phyloP scores from a whole-genome alignment of 2,797 vertebrate species.

The Cuculus canorus region DNA sequence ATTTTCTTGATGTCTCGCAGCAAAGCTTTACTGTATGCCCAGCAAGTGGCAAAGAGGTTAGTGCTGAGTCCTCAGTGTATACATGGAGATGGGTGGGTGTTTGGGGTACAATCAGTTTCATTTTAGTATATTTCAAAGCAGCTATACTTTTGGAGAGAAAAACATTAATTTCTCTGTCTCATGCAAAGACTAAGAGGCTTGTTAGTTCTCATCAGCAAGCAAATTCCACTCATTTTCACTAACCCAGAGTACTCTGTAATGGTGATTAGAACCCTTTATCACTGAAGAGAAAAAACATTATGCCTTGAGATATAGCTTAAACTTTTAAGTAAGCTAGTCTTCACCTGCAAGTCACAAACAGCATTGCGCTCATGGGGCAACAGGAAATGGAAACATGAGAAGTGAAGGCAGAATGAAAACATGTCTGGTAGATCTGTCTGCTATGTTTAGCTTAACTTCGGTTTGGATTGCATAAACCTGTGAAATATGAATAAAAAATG shows the following conservation, averaged over 20 bases:
- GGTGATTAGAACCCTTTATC: background rate
- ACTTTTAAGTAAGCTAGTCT: background rate
- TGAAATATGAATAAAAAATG: background rate
- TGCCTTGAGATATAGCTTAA: background rate
- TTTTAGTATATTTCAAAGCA: background rate
- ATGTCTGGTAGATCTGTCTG: background rate
- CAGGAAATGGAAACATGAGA: background rate
- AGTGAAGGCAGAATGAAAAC: background rate
- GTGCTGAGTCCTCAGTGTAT: background rate
- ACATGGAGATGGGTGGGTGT: background rate
- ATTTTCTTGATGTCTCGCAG: background rate
- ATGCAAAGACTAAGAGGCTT: background rate
- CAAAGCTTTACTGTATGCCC: background rate
- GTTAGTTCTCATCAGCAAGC: background rate
- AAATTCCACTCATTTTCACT: background rate
- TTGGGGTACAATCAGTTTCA: background rate
- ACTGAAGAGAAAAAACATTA: background rate
- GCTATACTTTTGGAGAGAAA: background rate
- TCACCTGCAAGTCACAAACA: background rate
- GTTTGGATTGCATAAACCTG: background rate
- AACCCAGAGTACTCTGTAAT: background rate
- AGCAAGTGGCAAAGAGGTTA: background rate
- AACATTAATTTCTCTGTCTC: background rate
- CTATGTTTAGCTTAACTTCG: background rate
- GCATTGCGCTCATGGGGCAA: fast-evolving